Evolutionary conservation across 1,140 invertebrate genomes (phyloP), one percentile per base, ranked within the genome.

Genomic region (Bradysia coprophila): DNA sequence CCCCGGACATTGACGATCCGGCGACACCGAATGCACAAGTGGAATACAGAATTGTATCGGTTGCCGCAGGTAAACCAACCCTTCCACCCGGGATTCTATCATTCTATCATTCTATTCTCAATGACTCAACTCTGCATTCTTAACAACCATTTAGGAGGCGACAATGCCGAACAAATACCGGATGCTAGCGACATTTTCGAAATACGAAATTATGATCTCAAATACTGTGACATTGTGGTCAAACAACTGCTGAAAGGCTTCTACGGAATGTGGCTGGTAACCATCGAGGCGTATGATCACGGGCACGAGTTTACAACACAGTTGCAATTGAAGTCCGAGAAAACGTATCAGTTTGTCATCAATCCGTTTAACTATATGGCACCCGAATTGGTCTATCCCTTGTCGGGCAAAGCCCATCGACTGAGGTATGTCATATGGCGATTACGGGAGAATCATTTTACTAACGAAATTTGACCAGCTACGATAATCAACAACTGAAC

Each of bases 21-120:
- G 51, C 57, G 45, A 69, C 64, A 0, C 44, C 61, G 33, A 70
- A 72, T 49, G 64, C 65, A 0, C 59, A 59, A 43, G 63, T 70
- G 0, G 50, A 53, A 4, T 71, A 68, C 46, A 45, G 47, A 16
- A 59, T 69, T 45, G 45, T 52, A n/a, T 44, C 41, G 6, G 44
- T 48, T 15, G 39, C 23, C n/a, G 21, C 44, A 40, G 41, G 47
- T 48, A 46, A 37, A 13, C 36, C 16, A 23, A 21, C 16, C 19
- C 6, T 34, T 34, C 9, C 10, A 37, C 18, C 10, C 9, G 18
- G 18, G 6, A 37, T 11, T n/a, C 9, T 37, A 16, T 37, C 18
- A 41, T 42, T 20, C 18, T 33, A 21, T 32, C 4, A 19, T 9
- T 19, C 24, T 31, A 21, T 43, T 36, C 19, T 34, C n/a, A n/a